phyloP scores from a whole-genome alignment of 2,797 vertebrate genomes.

The Cossypha caffra region DNA sequence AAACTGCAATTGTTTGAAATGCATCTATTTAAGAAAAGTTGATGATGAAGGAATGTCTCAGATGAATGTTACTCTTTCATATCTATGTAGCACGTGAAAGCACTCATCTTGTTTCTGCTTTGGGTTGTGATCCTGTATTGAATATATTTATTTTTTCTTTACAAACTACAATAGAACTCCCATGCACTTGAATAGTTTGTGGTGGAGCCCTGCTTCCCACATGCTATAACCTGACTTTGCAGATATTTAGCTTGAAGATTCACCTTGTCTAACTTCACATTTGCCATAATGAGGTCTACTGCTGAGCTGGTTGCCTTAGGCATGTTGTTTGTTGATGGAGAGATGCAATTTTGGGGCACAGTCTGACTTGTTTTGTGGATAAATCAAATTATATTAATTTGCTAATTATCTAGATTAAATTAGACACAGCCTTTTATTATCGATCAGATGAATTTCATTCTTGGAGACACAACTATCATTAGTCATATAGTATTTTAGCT shows the following conservation, averaged over 20 bases:
- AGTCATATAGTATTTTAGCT: not conserved
- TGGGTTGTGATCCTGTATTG: not conserved
- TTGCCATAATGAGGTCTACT: not conserved
- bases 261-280: not conserved
- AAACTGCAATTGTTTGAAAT: not conserved
- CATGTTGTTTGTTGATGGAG: not conserved
- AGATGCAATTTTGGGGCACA: not conserved
- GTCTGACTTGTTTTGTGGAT: not conserved
- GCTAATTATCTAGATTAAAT: conserved; percentile 29
- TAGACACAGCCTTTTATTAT: conserved; percentile 5
- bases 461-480: not conserved
- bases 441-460: not conserved
- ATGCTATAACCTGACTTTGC: not conserved
- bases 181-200: not conserved
- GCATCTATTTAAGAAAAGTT: not conserved
- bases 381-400: conserved; percentile 42
- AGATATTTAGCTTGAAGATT: not conserved
- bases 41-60: not conserved
- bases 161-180: not conserved
- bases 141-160: not conserved
- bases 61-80: not conserved
- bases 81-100: not conserved
- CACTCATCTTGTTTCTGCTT: not conserved
- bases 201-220: not conserved
- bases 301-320: not conserved